phyloP scores from a whole-genome alignment of 2,797 vertebrate genomes.

The Erethizon dorsatum region DNA sequence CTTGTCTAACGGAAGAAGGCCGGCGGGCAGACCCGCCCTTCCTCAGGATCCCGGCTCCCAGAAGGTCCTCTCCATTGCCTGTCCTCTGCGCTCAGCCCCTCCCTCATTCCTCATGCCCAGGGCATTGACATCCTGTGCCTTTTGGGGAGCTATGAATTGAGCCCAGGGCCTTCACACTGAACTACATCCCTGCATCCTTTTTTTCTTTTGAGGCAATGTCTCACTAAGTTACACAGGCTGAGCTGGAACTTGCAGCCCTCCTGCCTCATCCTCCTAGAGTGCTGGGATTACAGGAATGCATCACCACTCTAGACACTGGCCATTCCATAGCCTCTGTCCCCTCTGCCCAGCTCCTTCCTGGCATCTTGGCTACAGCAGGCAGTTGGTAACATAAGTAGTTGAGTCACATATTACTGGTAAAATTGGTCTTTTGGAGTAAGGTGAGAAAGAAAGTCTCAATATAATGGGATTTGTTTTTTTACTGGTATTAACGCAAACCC shows the following conservation, averaged over 20 bases:
- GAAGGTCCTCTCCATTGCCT: not conserved
- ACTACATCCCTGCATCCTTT: too few relatives aligned
- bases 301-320: not conserved
- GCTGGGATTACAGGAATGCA: not conserved
- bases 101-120: not conserved
- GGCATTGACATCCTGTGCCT: not conserved
- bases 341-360: not conserved
- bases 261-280: too few relatives aligned
- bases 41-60: too few relatives aligned
- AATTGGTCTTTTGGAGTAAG: not conserved
- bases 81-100: not conserved
- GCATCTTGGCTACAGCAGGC: fast-evolving
- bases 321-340: not conserved
- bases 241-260: not conserved
- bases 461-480: not conserved
- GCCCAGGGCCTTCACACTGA: too few relatives aligned
- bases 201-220: not conserved
- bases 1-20: not conserved
- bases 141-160: too few relatives aligned
- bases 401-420: too few relatives aligned
- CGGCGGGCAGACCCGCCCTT: not conserved
- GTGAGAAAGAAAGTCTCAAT: not conserved
- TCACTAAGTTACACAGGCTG: not conserved
- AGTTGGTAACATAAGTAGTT: not conserved
- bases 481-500: not conserved